Percentiles rank a stretch among this genome's conserved stretches.
Evolutionary conservation across 2,797 vertebrate genomes (phyloP).

Genomic region (Ceryle rudis): DNA sequence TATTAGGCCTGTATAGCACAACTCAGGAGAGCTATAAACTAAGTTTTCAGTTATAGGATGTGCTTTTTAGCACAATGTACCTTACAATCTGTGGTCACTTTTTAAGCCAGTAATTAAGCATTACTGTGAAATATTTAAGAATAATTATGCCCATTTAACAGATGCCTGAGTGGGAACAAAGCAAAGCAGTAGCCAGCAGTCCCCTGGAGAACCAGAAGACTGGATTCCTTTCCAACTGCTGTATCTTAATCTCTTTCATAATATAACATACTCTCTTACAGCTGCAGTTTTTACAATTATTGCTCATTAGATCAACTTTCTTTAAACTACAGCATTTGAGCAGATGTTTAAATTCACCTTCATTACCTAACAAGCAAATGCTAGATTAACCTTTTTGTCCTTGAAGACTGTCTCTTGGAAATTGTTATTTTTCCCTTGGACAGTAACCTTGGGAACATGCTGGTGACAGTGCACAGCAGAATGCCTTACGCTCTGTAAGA

Average conservation of each 20-base stretch:
- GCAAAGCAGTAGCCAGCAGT: not conserved
- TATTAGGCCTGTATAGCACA: not conserved
- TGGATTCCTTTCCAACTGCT: not conserved
- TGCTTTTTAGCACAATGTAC: not conserved
- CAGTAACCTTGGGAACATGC: not conserved
- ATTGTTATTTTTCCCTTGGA: not conserved
- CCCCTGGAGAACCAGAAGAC: not conserved
- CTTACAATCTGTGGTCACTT: not conserved
- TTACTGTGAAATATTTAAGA: not conserved
- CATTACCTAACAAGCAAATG: not conserved
- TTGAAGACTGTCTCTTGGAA: not conserved
- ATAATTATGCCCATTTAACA: conserved; percentile 24
- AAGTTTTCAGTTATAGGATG: not conserved
- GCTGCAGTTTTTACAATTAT: not conserved
- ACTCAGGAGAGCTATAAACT: not conserved
- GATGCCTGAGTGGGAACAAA: not conserved
- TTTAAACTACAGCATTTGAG: not conserved
- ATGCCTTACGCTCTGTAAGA: not conserved
- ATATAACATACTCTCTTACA: not conserved
- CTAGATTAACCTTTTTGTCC: not conserved
- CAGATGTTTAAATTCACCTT: not conserved
- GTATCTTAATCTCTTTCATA: not conserved
- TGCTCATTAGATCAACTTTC: not conserved
- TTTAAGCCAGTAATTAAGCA: conserved; percentile 14
- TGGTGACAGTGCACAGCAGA: not conserved